phyloP scores from a whole-genome alignment of 2,797 vertebrate genomes.

The Odontamblyopus lacepedii region DNA sequence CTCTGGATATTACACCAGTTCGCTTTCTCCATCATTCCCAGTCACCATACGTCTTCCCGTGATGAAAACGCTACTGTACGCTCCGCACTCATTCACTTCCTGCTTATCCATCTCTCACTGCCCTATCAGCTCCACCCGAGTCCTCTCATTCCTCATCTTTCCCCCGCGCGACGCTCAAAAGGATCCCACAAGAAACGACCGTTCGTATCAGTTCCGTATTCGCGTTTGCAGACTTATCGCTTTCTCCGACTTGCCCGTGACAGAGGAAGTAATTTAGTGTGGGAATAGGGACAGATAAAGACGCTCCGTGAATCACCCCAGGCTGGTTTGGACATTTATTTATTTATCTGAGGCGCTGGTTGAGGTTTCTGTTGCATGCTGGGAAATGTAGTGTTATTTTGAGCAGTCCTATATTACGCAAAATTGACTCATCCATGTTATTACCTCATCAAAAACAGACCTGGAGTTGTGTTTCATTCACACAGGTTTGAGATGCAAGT shows the following conservation, averaged over 20 bases:
- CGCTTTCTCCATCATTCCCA: neutral
- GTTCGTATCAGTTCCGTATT: constrained; percentile 73
- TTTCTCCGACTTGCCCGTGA: constrained; percentile 73
- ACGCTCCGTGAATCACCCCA: constrained; percentile 30
- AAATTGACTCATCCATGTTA: too few relatives aligned
- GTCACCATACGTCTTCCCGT: constrained; percentile 6
- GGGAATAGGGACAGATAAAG: constrained; percentile 69
- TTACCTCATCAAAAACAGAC: too few relatives aligned
- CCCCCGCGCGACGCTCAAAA: constrained; percentile 41
- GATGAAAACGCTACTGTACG: constrained; percentile 36
- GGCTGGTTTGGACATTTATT: constrained; percentile 41
- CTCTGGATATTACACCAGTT: too few relatives aligned
- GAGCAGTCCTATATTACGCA: too few relatives aligned
- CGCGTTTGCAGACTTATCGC: constrained; percentile 65
- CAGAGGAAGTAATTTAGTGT: constrained; percentile 75
- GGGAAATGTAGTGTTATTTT: constrained; percentile 30
- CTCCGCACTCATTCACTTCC: constrained; percentile 24
- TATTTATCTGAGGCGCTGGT: constrained; percentile 5
- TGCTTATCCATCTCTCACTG: constrained; percentile 36
- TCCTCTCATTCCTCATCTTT: constrained; percentile 53
- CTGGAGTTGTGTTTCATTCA: too few relatives aligned
- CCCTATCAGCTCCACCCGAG: constrained; percentile 50
- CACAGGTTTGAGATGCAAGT: too few relatives aligned
- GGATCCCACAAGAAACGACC: constrained; percentile 50
- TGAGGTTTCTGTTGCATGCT: constrained; percentile 35